These are phyloP conservation scores for Rhagonycha fulva DNA, from an alignment of 2,888 invertebrate genomes.

Conservation along the genomic window DNA sequence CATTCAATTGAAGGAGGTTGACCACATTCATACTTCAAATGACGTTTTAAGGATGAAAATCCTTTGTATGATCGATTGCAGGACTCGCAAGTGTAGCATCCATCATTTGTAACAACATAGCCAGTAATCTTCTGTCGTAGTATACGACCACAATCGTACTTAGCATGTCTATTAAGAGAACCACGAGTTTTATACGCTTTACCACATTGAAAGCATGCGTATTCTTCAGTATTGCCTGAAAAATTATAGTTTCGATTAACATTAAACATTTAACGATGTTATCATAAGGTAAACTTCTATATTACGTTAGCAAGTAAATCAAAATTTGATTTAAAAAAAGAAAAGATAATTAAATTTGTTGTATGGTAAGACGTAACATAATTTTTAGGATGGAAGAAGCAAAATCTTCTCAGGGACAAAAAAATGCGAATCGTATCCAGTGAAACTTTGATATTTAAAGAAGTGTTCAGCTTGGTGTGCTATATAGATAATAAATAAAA, in stretches of 20 bases:
- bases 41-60: conserved; percentile 18
- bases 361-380: no score
- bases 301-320: not conserved
- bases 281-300: not conserved
- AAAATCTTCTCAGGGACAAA: no score
- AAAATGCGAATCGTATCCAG: no score
- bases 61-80: conserved; percentile 18
- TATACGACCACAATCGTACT: conserved; percentile 36
- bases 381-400: no score
- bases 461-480: no score
- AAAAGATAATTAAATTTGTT: not conserved
- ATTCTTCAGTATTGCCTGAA: not conserved
- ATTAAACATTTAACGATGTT: not conserved
- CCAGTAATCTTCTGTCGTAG: conserved; percentile 15
- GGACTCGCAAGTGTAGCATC: conserved; percentile 12
- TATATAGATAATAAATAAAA: no score
- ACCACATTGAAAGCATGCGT: conserved; percentile 15
- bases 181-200: conserved; percentile 27
- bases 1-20: conserved; percentile 16
- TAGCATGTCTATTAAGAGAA: conserved; percentile 34
- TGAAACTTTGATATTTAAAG: no score
- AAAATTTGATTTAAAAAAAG: not conserved
- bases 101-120: conserved; percentile 7
- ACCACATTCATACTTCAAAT: conserved; percentile 23
- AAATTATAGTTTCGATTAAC: not conserved